Conservation (phyloP, 30 jellyfish, hydroid and myxozoan genomes). For the Aurelia aurita region DNA sequence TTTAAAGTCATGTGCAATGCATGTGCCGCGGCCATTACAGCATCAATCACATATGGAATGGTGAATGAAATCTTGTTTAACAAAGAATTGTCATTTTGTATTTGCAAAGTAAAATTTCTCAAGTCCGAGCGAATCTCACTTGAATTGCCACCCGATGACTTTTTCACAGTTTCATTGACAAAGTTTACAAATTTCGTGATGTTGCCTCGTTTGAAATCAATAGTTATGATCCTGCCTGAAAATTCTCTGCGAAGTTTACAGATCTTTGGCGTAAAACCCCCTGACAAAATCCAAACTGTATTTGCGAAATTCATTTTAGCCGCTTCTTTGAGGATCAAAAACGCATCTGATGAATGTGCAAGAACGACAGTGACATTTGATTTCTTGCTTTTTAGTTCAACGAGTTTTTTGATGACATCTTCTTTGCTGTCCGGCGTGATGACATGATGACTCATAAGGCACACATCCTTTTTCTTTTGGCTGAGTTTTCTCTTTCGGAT, state of each 20-base stretch:
- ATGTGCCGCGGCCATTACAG: slow-evolving; percentile 79
- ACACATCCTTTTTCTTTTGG: slow-evolving; percentile 3
- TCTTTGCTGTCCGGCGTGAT: neutral
- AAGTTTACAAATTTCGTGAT: slow-evolving; percentile 1
- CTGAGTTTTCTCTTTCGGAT: neutral
- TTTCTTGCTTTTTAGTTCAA: neutral
- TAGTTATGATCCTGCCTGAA: slow-evolving; percentile 15
- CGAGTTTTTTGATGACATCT: slow-evolving; percentile 18
- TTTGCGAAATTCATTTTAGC: neutral
- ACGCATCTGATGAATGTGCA: slow-evolving; percentile 41
- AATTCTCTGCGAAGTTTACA: neutral
- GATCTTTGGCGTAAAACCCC: neutral
- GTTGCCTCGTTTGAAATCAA: neutral
- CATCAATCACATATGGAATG: slow-evolving; percentile 77
- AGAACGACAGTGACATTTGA: slow-evolving; percentile 36
- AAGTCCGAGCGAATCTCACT: slow-evolving; percentile 5
- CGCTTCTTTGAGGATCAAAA: slow-evolving; percentile 7
- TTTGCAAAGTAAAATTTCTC: neutral
- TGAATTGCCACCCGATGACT: neutral
- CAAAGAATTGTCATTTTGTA: neutral
- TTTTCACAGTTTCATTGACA: neutral
- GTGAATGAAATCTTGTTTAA: slow-evolving; percentile 4
- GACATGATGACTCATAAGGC: slow-evolving; percentile 15
- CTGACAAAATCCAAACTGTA: slow-evolving; percentile 60
- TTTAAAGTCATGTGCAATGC: slow-evolving; percentile 47